Evolutionary conservation across 2,113 vertebrate genomes (phyloP).

Genomic region (Diglossa brunneiventris): DNA sequence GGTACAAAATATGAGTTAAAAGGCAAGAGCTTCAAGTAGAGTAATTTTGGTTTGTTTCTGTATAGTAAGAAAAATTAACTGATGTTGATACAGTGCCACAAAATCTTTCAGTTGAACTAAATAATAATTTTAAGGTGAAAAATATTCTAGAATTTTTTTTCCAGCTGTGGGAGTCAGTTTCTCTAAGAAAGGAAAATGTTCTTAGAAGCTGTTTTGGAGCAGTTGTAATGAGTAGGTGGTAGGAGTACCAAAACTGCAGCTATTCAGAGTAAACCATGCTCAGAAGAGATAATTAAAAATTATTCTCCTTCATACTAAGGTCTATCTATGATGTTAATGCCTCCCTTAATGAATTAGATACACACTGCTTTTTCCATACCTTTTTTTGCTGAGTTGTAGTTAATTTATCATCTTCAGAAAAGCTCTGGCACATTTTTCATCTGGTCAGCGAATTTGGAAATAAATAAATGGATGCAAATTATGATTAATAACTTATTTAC

Average conservation of each 20-base stretch:
- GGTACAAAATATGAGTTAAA: not conserved
- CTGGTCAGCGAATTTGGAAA: not conserved
- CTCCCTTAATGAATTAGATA: not conserved
- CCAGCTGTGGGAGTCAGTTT: not conserved
- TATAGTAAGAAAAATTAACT: not conserved
- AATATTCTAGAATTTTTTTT: not conserved
- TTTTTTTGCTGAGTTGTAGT: not conserved
- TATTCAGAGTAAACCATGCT: not conserved
- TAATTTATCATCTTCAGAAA: conserved; percentile 16
- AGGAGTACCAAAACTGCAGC: not conserved
- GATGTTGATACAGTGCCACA: not conserved
- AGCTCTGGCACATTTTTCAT: not conserved
- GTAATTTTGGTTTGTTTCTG: not conserved
- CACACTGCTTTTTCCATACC: not conserved
- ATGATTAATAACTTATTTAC: conserved; percentile 38
- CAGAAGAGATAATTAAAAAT: not conserved
- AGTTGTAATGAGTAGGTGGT: not conserved
- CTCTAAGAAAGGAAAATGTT: not conserved
- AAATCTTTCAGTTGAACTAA: not conserved
- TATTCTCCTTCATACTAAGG: not conserved
- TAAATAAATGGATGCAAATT: conserved; percentile 19
- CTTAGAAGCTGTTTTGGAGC: not conserved
- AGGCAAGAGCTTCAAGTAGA: not conserved
- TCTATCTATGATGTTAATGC: not conserved
- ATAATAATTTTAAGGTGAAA: not conserved